Evolutionary conservation across 2,113 vertebrate species (phyloP).

Genomic region (Daubentonia madagascariensis): DNA sequence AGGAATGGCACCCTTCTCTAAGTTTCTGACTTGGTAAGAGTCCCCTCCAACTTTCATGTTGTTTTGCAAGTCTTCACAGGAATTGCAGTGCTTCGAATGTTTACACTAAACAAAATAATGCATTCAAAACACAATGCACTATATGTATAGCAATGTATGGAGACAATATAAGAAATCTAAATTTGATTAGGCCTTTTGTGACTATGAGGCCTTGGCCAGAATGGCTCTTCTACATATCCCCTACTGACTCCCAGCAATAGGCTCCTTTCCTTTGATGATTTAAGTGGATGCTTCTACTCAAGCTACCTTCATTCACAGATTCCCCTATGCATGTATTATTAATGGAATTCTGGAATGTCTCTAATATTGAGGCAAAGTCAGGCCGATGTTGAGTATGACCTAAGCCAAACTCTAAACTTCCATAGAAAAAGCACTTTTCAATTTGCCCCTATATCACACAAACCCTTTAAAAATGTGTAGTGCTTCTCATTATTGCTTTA

Average conservation of each 20-base stretch:
- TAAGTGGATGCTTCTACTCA: not conserved
- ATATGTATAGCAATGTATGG: not conserved
- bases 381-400: not conserved
- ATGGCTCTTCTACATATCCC: not conserved
- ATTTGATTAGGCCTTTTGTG: not conserved
- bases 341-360: not conserved
- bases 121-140: not conserved
- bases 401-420: not conserved
- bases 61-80: not conserved
- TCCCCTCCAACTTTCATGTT: not conserved
- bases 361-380: not conserved
- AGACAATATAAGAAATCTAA: not conserved
- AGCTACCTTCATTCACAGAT: not conserved
- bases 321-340: not conserved
- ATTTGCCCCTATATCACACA: not conserved
- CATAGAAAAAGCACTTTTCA: not conserved
- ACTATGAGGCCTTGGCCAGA: not conserved
- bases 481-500: conserved; percentile 13
- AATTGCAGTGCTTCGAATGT: not conserved
- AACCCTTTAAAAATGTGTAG: not conserved
- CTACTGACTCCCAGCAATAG: not conserved
- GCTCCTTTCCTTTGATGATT: not conserved
- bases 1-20: not conserved
- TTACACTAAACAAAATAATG: not conserved
- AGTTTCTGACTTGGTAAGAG: not conserved